Conservation (phyloP, 2,888 invertebrate genomes). For the Corbicula japonica region DNA sequence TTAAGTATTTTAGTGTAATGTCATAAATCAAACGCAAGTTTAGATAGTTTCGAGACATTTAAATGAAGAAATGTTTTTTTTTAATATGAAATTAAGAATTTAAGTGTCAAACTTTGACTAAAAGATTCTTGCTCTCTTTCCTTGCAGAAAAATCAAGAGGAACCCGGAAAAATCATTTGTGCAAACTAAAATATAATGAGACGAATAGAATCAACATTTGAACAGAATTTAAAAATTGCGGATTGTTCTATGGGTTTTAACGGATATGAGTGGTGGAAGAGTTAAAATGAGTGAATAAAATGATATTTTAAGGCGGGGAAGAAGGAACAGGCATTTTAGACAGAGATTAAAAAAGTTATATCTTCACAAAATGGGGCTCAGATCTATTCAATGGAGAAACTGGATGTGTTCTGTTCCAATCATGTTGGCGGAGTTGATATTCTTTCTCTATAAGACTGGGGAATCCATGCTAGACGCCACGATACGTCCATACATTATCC, state of each 20-base stretch:
- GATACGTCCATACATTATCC: conserved; percentile 83
- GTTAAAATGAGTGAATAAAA: background rate
- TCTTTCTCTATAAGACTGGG: conserved; percentile 85
- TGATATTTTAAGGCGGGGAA: background rate
- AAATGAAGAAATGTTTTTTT: no score
- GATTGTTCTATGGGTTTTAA: background rate
- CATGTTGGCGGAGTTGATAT: conserved; percentile 80
- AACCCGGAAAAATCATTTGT: no score
- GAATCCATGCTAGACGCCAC: conserved; percentile 86
- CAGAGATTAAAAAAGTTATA: conserved; percentile 2
- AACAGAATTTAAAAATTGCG: background rate
- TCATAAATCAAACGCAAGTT: no score
- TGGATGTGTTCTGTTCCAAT: conserved; percentile 60
- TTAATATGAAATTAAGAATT: no score
- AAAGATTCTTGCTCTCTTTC: no score
- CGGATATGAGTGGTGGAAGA: background rate
- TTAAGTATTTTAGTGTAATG: background rate
- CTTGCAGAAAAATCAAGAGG: no score
- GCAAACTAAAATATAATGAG: background rate
- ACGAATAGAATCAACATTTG: background rate
- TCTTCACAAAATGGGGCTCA: conserved; percentile 1
- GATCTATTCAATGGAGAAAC: background rate
- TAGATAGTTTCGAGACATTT: no score
- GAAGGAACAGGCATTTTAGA: background rate
- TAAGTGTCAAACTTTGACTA: no score